Percentiles rank a stretch among this genome's conserved stretches.
These are phyloP conservation scores for Nothocercus julius DNA, from an alignment of 2,113 vertebrate species.

Conservation along the genomic window DNA sequence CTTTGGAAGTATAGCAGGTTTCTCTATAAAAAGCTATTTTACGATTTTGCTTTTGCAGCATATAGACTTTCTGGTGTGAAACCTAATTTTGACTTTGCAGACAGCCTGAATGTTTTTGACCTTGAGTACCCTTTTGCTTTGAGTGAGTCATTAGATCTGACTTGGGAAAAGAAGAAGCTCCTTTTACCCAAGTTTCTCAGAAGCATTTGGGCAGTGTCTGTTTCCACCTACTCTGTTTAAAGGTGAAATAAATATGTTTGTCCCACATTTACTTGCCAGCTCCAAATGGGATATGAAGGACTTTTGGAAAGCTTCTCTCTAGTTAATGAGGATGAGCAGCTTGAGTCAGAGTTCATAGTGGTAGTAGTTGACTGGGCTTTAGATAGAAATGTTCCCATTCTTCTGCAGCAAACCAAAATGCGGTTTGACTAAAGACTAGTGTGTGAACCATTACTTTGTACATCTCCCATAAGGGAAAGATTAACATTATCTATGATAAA, in stretches of 20 bases:
- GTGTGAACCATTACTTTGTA: not conserved
- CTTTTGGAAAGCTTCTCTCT: not conserved
- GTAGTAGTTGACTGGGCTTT: not conserved
- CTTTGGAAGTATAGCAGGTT: not conserved
- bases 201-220: not conserved
- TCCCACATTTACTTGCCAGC: not conserved
- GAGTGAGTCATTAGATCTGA: not conserved
- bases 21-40: not conserved
- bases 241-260: not conserved
- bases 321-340: not conserved
- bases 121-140: not conserved
- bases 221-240: not conserved
- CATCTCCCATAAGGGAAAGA: not conserved
- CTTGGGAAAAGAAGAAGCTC: not conserved
- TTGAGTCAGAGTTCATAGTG: not conserved
- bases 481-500: not conserved
- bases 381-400: not conserved
- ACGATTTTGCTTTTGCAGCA: not conserved
- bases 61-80: conserved; percentile 1
- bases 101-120: not conserved
- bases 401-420: not conserved
- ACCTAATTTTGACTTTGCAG: not conserved
- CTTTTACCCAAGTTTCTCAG: not conserved
- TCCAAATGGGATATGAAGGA: not conserved
- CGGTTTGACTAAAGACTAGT: not conserved